Conservation (phyloP, 1,140 invertebrate genomes). For the Wasmannia auropunctata region DNA sequence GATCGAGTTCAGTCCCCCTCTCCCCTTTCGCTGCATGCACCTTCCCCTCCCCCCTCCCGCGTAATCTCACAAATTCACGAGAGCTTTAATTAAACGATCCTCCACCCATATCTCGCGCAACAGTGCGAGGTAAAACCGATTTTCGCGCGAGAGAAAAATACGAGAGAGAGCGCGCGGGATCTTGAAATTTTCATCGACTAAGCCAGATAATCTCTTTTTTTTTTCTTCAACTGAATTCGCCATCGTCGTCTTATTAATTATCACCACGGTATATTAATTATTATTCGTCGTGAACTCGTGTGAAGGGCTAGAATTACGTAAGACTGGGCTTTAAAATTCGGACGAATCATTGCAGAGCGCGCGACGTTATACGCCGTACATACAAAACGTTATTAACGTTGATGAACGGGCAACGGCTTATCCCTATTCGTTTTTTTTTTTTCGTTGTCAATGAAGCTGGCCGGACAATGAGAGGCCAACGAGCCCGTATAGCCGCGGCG, state of each 20-base stretch:
- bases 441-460: conserved; percentile 70
- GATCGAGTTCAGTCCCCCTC: conserved; percentile 41
- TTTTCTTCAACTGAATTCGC: conserved; percentile 4
- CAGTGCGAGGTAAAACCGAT: background rate
- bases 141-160: background rate
- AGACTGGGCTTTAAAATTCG: background rate
- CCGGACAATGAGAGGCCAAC: conserved; percentile 71
- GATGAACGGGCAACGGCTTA: conserved; percentile 66
- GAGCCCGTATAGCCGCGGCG: conserved; percentile 63
- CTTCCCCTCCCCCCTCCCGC: background rate
- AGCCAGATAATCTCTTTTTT: background rate
- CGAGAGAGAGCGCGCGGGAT: background rate
- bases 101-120: background rate
- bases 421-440: conserved; percentile 66
- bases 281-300: background rate
- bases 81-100: conserved; percentile 70
- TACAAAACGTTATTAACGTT: conserved; percentile 64
- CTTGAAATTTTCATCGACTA: conserved; percentile 20
- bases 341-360: background rate
- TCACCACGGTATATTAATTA: background rate
- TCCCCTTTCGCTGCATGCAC: background rate
- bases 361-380: conserved; percentile 29
- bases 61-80: conserved; percentile 67
- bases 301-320: background rate
- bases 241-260: conserved; percentile 10